Conservation (phyloP, 2,888 invertebrate species). For the Sphaerophoria rueppellii region DNA sequence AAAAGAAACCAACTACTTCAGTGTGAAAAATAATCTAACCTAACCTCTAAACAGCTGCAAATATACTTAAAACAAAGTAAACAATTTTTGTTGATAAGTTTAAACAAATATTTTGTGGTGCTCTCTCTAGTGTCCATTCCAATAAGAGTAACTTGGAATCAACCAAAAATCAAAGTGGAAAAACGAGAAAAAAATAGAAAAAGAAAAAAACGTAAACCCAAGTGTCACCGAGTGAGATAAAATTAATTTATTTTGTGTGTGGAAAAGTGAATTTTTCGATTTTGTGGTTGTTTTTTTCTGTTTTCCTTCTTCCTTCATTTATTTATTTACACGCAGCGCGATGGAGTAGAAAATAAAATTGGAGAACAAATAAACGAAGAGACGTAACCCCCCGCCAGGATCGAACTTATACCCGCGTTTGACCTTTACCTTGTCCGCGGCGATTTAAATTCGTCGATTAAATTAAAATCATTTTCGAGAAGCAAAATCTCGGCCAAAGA, state of each 20-base stretch:
- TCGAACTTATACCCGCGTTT: slow-evolving; percentile 49
- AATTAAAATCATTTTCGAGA: slow-evolving; percentile 8
- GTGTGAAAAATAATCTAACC: slow-evolving; percentile 62
- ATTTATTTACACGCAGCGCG: slow-evolving; percentile 58
- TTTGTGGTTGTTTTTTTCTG: slow-evolving; percentile 11
- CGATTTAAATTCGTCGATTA: not conserved
- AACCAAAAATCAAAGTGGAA: not conserved
- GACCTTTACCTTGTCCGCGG: slow-evolving; percentile 68
- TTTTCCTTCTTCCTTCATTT: not conserved
- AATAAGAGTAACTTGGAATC: slow-evolving; percentile 18
- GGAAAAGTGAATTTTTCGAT: slow-evolving; percentile 62
- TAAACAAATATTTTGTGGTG: slow-evolving; percentile 51
- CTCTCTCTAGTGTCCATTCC: not conserved
- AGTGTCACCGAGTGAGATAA: slow-evolving; percentile 29
- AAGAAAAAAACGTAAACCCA: slow-evolving; percentile 6
- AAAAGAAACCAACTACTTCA: slow-evolving; percentile 25
- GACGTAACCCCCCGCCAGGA: slow-evolving; percentile 61
- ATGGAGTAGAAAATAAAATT: slow-evolving; percentile 28
- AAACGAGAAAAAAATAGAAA: slow-evolving; percentile 2
- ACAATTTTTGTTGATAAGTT: slow-evolving; percentile 54
- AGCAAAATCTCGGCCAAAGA: not conserved
- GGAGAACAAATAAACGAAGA: not conserved
- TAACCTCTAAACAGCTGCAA: slow-evolving; percentile 27
- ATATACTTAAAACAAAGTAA: slow-evolving; percentile 36
- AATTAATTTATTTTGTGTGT: slow-evolving; percentile 17